A percentile compares a stretch with the other conserved stretches of the same genome.
Evolutionary conservation across 2,113 vertebrate genomes (phyloP).

Genomic region (Ophiodon elongatus): DNA sequence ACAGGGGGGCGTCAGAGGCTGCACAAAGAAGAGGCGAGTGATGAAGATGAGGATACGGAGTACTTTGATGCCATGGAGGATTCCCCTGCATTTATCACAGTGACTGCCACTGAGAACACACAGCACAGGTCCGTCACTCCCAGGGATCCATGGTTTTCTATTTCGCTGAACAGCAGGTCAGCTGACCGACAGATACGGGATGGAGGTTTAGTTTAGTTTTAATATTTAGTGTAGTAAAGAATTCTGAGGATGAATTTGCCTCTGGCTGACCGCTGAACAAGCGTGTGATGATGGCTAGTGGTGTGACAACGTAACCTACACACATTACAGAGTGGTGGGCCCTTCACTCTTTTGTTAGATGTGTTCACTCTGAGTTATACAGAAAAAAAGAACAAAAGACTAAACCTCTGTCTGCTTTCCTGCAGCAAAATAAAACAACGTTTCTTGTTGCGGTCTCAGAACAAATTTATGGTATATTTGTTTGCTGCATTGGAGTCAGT

Average conservation of each 20-base stretch:
- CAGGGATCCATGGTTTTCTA: neutral
- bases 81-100: constrained; percentile 95
- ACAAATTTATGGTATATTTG: neutral
- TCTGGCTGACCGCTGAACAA: constrained; percentile 2
- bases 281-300: neutral
- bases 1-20: constrained; percentile 84
- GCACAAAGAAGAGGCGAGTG: constrained; percentile 94
- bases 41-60: constrained; percentile 99
- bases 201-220: neutral
- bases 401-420: neutral
- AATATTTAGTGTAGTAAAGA: neutral
- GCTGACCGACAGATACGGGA: neutral
- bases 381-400: constrained; percentile 37
- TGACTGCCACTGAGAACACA: constrained; percentile 89
- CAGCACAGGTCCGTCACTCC: constrained; percentile 89
- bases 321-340: neutral
- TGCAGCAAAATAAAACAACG: neutral
- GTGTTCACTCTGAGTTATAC: neutral
- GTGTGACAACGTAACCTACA: constrained; percentile 4
- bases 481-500: neutral
- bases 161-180: neutral
- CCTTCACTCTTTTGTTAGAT: neutral
- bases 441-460: constrained; percentile 1
- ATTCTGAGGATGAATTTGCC: constrained; percentile 6
- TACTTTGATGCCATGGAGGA: constrained; percentile 99